These are phyloP conservation scores for Lacerta agilis DNA, from an alignment of 2,797 vertebrate species.

Conservation along the genomic window DNA sequence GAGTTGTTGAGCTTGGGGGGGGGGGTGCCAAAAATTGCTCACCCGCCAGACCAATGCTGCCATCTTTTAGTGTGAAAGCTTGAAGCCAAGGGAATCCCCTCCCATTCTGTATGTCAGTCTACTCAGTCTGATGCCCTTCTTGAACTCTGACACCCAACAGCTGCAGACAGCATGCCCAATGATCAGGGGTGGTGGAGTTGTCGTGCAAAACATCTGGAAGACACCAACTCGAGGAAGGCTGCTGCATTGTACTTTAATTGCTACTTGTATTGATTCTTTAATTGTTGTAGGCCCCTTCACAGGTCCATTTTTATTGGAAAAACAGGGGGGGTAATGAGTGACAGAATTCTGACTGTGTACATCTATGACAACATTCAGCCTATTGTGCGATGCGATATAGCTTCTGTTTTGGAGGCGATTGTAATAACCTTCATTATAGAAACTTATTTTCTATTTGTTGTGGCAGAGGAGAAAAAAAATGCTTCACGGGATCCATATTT, in stretches of 20 bases:
- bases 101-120: too few species aligned
- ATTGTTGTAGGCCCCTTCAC: too few species aligned
- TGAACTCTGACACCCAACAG: too few species aligned
- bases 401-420: fast-evolving
- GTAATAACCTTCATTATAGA: slow-evolving; percentile 6
- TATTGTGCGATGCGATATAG: background rate
- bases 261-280: background rate
- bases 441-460: slow-evolving; percentile 31
- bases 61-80: background rate
- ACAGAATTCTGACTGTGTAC: background rate
- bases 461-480: background rate
- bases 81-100: background rate
- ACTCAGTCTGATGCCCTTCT: background rate
- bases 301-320: background rate
- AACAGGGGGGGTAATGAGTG: background rate
- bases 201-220: background rate
- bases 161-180: too few species aligned
- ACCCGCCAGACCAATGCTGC: too few species aligned
- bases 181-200: too few species aligned
- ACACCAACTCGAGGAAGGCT: too few species aligned
- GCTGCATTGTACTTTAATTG: background rate
- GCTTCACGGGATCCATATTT: slow-evolving; percentile 26
- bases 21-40: too few species aligned
- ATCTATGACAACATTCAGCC: slow-evolving; percentile 15
- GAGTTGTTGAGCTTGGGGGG: too few species aligned